Evolutionary conservation across 23 tunicate genomes (phyloP).

Genomic region (Botrylloides violaceus): DNA sequence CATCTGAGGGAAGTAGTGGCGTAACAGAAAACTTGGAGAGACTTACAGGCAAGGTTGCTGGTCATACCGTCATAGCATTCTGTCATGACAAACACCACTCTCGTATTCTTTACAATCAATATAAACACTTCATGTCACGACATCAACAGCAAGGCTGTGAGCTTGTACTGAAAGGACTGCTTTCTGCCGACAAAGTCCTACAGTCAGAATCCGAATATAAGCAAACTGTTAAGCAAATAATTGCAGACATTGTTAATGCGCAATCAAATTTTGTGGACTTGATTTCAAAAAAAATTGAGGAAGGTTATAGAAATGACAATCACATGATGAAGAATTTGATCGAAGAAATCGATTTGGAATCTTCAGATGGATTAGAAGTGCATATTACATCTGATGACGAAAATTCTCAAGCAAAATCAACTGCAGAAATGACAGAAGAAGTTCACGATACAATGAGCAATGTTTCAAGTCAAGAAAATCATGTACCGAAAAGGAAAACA

Average conservation of each 20-base stretch:
- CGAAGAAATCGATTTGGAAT: too few species aligned
- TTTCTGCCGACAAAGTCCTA: neutral
- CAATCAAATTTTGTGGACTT: neutral
- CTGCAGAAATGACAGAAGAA: too few species aligned
- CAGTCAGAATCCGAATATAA: neutral
- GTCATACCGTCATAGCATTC: neutral
- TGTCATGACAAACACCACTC: neutral
- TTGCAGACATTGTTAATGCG: neutral
- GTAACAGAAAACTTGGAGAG: neutral
- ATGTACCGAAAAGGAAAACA: too few species aligned
- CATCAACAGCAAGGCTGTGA: slow-evolving; percentile 2
- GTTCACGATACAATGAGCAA: too few species aligned
- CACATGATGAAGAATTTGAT: too few species aligned
- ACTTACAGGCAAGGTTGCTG: neutral
- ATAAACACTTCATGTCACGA: neutral
- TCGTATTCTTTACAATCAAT: neutral
- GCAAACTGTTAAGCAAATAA: neutral
- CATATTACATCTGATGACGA: too few species aligned
- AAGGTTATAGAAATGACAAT: too few species aligned
- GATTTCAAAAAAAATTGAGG: too few species aligned
- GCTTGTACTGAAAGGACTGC: slow-evolving; percentile 1
- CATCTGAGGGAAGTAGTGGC: neutral
- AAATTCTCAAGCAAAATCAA: too few species aligned
- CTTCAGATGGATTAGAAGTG: too few species aligned
- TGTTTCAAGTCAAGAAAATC: too few species aligned